Conservation (phyloP, 2,797 vertebrate genomes). For the Muscicapa comitata region DNA sequence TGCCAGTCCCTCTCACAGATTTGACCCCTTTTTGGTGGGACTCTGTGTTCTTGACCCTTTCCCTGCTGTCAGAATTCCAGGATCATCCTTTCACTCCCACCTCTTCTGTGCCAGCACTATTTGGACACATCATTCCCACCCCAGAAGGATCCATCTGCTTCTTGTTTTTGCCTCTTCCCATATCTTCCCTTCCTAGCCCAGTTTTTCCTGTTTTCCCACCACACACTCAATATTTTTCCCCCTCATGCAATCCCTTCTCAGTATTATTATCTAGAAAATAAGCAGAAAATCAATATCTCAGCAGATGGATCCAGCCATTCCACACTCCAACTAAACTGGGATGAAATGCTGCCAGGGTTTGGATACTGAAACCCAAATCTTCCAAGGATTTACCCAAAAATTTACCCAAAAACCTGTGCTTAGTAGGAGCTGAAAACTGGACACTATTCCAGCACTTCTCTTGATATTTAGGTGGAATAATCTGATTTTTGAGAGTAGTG, state of each 20-base stretch:
- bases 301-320: not conserved
- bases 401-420: not conserved
- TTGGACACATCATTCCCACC: not conserved
- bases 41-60: not conserved
- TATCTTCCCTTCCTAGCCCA: not conserved
- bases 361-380: not conserved
- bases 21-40: fast-evolving
- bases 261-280: not conserved
- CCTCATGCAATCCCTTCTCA: not conserved
- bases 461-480: not conserved
- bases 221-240: not conserved
- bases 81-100: not conserved
- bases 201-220: not conserved
- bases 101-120: not conserved
- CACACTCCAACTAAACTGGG: not conserved
- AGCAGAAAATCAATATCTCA: not conserved
- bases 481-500: not conserved
- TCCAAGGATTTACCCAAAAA: not conserved
- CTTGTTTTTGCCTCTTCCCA: not conserved
- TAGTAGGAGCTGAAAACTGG: not conserved
- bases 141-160: not conserved
- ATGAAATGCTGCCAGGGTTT: not conserved
- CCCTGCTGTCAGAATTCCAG: not conserved
- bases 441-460: not conserved
- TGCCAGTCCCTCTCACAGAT: not conserved